phyloP scores from a whole-genome alignment of 2,113 vertebrate genomes.

The Nothobranchius furzeri region DNA sequence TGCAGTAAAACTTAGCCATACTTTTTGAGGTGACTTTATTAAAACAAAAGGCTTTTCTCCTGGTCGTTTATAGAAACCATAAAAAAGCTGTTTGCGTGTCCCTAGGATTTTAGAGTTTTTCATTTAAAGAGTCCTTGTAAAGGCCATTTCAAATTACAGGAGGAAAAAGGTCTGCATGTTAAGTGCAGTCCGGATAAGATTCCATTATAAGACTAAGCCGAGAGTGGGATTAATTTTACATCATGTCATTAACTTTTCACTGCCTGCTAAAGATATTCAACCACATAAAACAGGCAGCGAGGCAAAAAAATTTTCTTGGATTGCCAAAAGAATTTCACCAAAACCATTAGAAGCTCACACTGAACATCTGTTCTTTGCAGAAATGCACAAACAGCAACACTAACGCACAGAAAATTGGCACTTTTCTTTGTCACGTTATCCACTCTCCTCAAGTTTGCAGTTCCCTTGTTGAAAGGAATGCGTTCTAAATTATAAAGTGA shows the following conservation, averaged over 20 bases:
- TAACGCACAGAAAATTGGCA: conserved; percentile 22
- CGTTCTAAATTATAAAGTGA: conserved; percentile 48
- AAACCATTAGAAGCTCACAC: conserved; percentile 28
- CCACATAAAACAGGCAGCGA: conserved; percentile 15
- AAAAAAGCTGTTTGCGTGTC: not conserved
- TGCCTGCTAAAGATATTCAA: conserved; percentile 25
- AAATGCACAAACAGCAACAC: conserved; percentile 10
- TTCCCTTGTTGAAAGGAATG: conserved; percentile 21
- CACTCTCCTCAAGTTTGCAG: conserved; percentile 15
- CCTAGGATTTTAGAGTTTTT: conserved; percentile 12
- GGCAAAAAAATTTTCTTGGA: conserved; percentile 19
- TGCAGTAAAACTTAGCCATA: not conserved
- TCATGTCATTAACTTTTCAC: conserved; percentile 41
- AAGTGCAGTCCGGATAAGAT: conserved; percentile 10
- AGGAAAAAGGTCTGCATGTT: conserved; percentile 2
- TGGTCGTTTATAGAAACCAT: not conserved
- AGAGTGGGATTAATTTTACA: conserved; percentile 38
- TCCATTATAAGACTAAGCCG: conserved; percentile 15
- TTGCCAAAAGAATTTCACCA: conserved; percentile 33
- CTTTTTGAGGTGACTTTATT: not conserved
- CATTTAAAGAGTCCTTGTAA: not conserved
- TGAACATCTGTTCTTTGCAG: conserved; percentile 24
- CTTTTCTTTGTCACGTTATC: conserved; percentile 28
- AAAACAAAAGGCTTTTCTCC: not conserved
- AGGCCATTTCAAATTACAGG: not conserved